Evolutionary conservation across 2,113 vertebrate genomes (phyloP), one percentile per base, ranked within the genome.

Genomic region (Onychostruthus taczanowskii): DNA sequence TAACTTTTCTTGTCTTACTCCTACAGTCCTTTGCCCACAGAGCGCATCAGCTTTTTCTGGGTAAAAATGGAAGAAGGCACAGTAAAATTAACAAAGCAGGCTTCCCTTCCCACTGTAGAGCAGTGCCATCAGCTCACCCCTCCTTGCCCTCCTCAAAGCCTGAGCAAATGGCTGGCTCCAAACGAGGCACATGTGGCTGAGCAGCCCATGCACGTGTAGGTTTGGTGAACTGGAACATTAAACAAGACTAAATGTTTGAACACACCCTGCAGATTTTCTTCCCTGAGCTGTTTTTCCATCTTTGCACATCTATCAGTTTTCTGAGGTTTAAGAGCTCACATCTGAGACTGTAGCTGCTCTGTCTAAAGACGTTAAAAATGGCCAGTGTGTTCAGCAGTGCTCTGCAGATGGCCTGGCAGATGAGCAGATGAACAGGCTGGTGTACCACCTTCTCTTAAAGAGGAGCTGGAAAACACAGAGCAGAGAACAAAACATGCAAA

Each of bases 171-270:
- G 23, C 31, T 76, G 69, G 39, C 33, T 96, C 78, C 39, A 68
- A 31, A 64, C 0, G 0, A 79, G 68, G 44, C 6, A 9, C 1
- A 1, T 3, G 7, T 63, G 62, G 70, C 50, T 56, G 30, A 73
- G 67, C 72, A 73, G 44, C 35, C 31, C 16, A 2, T 52, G 16
- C 22, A 37, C 8, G 28, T 53, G 43, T 12, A 27, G 10, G 13
- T 73, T 80, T 26, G 31, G 33, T 63, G 77, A 61, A 33, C 81
- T 87, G 87, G 39, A 91, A 78, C 47, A 28, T 3, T 52, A 66
- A 82, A 35, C 53, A 55, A 59, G 69, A 37, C 16, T 79, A 37
- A 75, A 68, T 44, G 50, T 41, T 75, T 94, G 44, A 94, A 72
- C 44, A 82, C 17, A 20, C 35, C 7, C 24, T 52, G 59, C 18